Evolutionary conservation across 2,888 invertebrate genomes (phyloP).

Genomic region (Zygogramma bicolorata): DNA sequence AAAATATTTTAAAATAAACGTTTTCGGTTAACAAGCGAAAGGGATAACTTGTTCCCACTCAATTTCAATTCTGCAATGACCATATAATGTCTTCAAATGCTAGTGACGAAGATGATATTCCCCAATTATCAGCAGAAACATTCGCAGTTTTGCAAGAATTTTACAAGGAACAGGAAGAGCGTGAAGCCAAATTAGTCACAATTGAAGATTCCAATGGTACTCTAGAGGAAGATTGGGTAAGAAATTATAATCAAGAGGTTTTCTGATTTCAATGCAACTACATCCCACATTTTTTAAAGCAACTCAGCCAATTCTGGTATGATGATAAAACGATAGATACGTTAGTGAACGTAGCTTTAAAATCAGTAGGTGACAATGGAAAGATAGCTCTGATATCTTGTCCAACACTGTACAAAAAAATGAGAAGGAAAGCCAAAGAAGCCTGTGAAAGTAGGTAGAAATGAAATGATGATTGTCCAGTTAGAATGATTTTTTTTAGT

Average conservation of each 20-base stretch:
- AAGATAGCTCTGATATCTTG: conserved; percentile 88
- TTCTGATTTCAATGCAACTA: no score
- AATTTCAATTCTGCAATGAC: not conserved
- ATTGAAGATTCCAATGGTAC: conserved; percentile 63
- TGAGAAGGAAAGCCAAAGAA: conserved; percentile 68
- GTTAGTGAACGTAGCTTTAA: conserved; percentile 77
- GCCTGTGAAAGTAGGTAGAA: conserved; percentile 53
- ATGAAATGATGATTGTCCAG: no score
- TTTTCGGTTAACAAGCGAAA: no score
- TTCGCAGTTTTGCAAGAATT: conserved; percentile 83
- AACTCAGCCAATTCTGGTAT: conserved; percentile 99
- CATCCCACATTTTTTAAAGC: conserved; percentile 77
- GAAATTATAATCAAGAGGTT: no score
- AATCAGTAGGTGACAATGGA: conserved; percentile 69
- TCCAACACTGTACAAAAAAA: conserved; percentile 83
- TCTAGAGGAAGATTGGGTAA: conserved; percentile 89
- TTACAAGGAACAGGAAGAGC: conserved; percentile 77
- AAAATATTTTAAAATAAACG: no score
- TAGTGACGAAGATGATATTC: conserved; percentile 74
- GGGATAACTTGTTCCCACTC: not conserved
- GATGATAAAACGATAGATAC: conserved; percentile 80
- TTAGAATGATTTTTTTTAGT: conserved; percentile 55
- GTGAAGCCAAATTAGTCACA: conserved; percentile 69
- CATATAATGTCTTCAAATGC: not conserved
- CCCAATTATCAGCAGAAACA: conserved; percentile 77